phyloP scores from a whole-genome alignment of 2,113 vertebrate species.

The Cephalopterus ornatus region DNA sequence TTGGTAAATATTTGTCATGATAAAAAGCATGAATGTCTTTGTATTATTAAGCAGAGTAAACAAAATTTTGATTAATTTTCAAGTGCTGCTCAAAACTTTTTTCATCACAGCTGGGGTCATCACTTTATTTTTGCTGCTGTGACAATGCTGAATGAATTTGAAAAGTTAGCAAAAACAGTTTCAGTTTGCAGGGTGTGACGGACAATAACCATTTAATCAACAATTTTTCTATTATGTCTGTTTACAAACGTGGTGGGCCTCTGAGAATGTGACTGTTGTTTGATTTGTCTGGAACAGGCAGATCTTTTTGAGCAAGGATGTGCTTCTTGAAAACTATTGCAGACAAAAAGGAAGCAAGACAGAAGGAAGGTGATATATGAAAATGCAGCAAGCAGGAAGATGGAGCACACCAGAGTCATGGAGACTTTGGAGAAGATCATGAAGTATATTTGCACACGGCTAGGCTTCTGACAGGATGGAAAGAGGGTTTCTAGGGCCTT shows the following conservation, averaged over 20 bases:
- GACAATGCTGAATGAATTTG: background rate
- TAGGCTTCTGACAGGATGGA: background rate
- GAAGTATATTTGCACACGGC: accelerated
- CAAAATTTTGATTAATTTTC: background rate
- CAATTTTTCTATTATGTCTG: background rate
- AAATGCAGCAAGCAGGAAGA: background rate
- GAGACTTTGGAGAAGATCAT: background rate
- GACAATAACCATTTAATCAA: background rate
- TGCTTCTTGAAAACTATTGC: background rate
- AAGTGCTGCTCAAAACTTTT: background rate
- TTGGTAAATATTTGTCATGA: constrained; percentile 26
- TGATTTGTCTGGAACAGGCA: background rate
- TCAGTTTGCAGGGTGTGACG: background rate
- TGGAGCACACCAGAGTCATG: background rate
- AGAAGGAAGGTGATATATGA: background rate
- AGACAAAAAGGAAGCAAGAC: background rate
- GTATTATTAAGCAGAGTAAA: constrained; percentile 9
- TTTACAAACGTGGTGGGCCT: background rate
- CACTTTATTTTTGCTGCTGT: background rate
- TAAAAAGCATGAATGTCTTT: background rate
- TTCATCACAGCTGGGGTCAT: background rate
- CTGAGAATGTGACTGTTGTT: background rate
- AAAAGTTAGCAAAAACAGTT: background rate
- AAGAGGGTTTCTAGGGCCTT: background rate
- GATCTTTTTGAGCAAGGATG: background rate